phyloP scores from a whole-genome alignment of 2,113 vertebrate species.

The Ailuropoda melanoleuca region DNA sequence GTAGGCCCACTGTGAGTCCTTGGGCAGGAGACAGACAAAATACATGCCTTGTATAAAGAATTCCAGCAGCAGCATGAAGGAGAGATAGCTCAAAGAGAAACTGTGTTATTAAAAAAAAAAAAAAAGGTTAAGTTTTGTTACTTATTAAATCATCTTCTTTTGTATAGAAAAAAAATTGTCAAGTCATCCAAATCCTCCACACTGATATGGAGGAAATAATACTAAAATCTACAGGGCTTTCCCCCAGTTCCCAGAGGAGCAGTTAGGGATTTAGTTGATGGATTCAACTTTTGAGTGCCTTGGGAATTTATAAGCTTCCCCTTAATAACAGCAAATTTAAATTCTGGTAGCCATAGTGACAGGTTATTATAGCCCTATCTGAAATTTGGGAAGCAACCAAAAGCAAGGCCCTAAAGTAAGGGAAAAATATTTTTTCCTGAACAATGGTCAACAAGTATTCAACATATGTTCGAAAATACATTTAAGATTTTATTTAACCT shows the following conservation, averaged over 20 bases:
- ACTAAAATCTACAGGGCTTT: not conserved
- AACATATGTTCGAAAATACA: not conserved
- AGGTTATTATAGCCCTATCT: not conserved
- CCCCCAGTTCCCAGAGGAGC: not conserved
- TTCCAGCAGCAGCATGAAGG: not conserved
- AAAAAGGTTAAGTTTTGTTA: not conserved
- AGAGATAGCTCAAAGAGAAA: not conserved
- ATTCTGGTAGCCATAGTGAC: conserved; percentile 43
- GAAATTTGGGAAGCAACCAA: conserved; percentile 26
- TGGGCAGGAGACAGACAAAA: not conserved
- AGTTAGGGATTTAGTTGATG: not conserved
- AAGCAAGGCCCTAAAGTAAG: not conserved
- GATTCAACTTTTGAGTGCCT: not conserved
- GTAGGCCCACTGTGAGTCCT: not conserved
- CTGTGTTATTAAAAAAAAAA: not conserved
- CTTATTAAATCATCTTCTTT: conserved; percentile 29
- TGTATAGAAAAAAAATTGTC: not conserved
- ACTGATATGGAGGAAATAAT: not conserved
- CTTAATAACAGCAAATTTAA: conserved; percentile 55
- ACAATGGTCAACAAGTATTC: not conserved
- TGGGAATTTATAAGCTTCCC: conserved; percentile 50
- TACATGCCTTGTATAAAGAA: not conserved
- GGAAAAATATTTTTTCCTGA: not conserved
- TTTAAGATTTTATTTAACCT: not conserved
- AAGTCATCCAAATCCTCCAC: not conserved